These are phyloP conservation scores for Gorsachius magnificus DNA, from an alignment of 2,797 vertebrate species.

Conservation along the genomic window DNA sequence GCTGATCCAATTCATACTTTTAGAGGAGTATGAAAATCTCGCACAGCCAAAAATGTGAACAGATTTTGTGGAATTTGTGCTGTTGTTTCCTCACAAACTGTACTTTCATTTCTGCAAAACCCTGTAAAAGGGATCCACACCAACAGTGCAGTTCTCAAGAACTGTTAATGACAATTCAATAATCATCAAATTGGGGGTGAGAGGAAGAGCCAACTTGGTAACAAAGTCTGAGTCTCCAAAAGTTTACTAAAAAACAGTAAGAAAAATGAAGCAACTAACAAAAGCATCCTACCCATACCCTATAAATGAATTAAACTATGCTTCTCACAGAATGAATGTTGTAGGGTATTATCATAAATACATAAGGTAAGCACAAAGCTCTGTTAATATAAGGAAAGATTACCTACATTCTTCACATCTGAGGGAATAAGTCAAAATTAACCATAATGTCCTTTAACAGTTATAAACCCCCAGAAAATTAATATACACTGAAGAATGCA, in stretches of 20 bases:
- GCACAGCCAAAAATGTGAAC: neutral
- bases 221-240: neutral
- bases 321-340: neutral
- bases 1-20: neutral
- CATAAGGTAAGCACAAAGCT: neutral
- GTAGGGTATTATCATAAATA: neutral
- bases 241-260: neutral
- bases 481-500: neutral
- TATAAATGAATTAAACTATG: neutral
- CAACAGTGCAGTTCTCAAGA: neutral
- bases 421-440: neutral
- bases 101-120: neutral
- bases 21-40: neutral
- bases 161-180: neutral
- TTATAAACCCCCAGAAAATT: neutral
- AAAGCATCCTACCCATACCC: neutral
- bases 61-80: neutral
- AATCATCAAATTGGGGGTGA: neutral
- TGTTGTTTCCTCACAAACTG: neutral
- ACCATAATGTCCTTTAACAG: neutral
- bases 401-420: neutral
- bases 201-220: neutral
- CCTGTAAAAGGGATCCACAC: neutral
- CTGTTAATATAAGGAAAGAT: neutral
- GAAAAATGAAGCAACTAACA: neutral